Evolutionary conservation across 2,113 vertebrate species (phyloP), one percentile per base, ranked within the genome.

Genomic region (Alces alces): DNA sequence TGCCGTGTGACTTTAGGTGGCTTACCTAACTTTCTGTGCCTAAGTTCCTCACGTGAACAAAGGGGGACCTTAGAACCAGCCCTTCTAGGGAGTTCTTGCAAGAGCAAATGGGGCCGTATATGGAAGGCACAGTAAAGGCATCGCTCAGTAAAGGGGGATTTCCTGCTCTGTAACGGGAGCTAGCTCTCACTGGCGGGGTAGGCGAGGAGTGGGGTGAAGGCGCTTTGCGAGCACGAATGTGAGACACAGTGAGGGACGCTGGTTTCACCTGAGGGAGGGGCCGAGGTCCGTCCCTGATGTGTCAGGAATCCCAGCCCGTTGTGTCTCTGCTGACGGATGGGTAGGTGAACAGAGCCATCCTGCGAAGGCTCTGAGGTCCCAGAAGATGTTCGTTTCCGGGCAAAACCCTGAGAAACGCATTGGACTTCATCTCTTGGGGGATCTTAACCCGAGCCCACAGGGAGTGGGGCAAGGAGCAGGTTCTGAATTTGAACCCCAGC

Each of bases 61-160:
- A 60, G 17, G 73, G 43, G 6, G 52, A 33, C 83, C 60, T 78
- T 30, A 33, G 76, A 83, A 91, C 61, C 36, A 73, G 54, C 33
- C 19, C 8, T 33, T n/a, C 64, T 91, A 1, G 2, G 47, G 79
- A 13, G 13, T 79, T 39, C 80, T 64, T 16, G 45, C 10, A 43
- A 16, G 58, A 93, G 25, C 12, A 19, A 85, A 17, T 4, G 28
- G 33, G 16, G 1, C 64, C 9, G 2, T 25, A 55, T 3, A 11
- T 2, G 14, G 79, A 6, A 55, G 47, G 19, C 16, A 15, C 6
- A 7, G 43, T 45, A 45, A 45, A 45, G n/a, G 55, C 1, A 0
- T 2, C 1, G 0, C 0, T 39, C 6, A 8, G 27, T 1, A 15
- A 25, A 33, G 27, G 17, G 33, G 60, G 23, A 11, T 83, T 39